Evolutionary conservation across 2,113 vertebrate species (phyloP).

Genomic region (Tachysurus vachellii): DNA sequence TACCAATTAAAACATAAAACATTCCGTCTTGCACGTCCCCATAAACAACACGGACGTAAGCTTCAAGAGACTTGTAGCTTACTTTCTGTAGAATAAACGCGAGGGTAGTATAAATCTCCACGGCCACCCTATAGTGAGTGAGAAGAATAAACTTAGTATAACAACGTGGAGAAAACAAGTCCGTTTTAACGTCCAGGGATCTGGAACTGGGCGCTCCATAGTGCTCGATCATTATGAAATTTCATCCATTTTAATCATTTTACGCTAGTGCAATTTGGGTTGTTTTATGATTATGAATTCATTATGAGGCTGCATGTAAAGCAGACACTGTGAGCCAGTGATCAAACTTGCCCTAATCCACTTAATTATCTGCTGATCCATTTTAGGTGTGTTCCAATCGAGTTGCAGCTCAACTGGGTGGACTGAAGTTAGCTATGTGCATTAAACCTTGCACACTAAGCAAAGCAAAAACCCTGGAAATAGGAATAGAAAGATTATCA

Average conservation of each 20-base stretch:
- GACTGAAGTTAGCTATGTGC: background rate
- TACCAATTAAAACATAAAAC: background rate
- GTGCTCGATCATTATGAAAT: background rate
- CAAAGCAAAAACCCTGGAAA: background rate
- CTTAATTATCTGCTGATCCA: constrained; percentile 6
- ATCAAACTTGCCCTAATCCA: constrained; percentile 11
- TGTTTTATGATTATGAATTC: background rate
- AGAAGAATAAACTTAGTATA: background rate
- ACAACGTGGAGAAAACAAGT: background rate
- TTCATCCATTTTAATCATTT: background rate
- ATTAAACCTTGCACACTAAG: background rate
- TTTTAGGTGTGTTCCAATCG: background rate
- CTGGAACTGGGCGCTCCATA: background rate
- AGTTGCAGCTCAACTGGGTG: background rate
- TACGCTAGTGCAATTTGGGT: background rate
- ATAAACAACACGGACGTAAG: background rate
- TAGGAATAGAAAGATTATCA: background rate
- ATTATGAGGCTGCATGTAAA: background rate
- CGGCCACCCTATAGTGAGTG: background rate
- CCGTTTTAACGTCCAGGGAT: background rate
- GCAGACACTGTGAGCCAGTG: background rate
- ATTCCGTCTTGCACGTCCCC: background rate
- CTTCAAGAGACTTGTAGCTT: background rate
- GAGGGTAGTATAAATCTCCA: background rate
- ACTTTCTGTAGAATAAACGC: background rate